Evolutionary conservation across 2,113 vertebrate species (phyloP).

Genomic region (Pipa parva): DNA sequence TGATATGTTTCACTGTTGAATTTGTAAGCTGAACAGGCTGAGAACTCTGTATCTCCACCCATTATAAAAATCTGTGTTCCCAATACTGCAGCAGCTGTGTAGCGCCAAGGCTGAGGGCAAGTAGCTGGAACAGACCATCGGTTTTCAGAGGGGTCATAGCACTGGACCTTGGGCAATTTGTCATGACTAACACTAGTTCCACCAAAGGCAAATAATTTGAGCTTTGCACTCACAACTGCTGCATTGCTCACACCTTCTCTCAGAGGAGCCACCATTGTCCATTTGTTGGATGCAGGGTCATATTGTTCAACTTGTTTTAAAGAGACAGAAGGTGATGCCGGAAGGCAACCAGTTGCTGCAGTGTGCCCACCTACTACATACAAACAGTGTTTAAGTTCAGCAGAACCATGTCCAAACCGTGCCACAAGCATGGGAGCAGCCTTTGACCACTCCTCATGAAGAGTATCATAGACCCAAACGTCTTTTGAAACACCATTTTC

Average conservation of each 20-base stretch:
- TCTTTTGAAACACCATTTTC: slow-evolving; percentile 77
- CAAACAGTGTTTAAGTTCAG: slow-evolving; percentile 72
- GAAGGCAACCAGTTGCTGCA: slow-evolving; percentile 71
- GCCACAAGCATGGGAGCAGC: slow-evolving; percentile 76
- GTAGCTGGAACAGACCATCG: slow-evolving; percentile 75
- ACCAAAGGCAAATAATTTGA: slow-evolving; percentile 76
- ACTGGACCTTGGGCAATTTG: slow-evolving; percentile 78
- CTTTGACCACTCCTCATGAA: slow-evolving; percentile 77
- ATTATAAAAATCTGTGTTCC: slow-evolving; percentile 80
- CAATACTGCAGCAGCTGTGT: slow-evolving; percentile 74
- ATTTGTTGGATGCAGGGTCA: slow-evolving; percentile 72
- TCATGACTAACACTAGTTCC: slow-evolving; percentile 75
- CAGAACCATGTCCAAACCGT: slow-evolving; percentile 74
- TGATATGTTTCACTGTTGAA: slow-evolving; percentile 79
- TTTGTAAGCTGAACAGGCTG: slow-evolving; percentile 73
- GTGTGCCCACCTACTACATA: slow-evolving; percentile 77
- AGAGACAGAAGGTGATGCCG: slow-evolving; percentile 74
- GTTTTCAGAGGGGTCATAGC: slow-evolving; percentile 75
- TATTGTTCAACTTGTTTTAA: slow-evolving; percentile 78
- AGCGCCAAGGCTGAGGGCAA: slow-evolving; percentile 79
- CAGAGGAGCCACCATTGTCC: slow-evolving; percentile 76
- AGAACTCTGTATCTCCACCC: slow-evolving; percentile 77
- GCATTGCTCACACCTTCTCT: slow-evolving; percentile 76
- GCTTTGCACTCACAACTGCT: slow-evolving; percentile 73
- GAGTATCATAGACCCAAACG: slow-evolving; percentile 76